Conservation (phyloP, 2,797 vertebrate species). For the Cossypha caffra region DNA sequence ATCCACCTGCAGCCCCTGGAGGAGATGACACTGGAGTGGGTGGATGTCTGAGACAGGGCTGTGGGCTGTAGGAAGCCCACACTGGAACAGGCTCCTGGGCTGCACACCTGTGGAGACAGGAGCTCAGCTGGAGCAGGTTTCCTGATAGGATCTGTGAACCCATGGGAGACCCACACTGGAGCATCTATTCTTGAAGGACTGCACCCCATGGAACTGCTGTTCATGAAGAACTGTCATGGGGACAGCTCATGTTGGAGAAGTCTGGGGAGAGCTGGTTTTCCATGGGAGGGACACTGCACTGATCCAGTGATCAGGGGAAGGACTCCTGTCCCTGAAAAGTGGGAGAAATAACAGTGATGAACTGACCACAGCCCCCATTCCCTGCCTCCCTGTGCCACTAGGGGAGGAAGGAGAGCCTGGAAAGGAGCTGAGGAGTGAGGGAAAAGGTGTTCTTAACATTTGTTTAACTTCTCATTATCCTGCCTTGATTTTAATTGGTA, state of each 20-base stretch:
- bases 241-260: rapidly evolving
- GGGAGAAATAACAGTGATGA: rapidly evolving
- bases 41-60: neutral
- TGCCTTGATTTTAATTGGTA: neutral
- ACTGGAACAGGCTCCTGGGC: neutral
- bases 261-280: neutral
- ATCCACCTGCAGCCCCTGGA: neutral
- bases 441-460: neutral
- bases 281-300: neutral
- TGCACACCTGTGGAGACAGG: neutral
- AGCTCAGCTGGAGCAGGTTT: neutral
- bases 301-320: neutral
- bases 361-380: neutral
- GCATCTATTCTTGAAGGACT: neutral
- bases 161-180: rapidly evolving
- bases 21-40: too few relatives aligned
- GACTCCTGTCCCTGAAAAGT: neutral
- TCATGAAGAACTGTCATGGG: neutral
- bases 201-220: neutral
- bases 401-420: neutral
- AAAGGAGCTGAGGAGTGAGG: neutral
- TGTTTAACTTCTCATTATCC: neutral
- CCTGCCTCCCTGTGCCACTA: neutral
- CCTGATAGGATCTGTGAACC: neutral
- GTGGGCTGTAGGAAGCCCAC: neutral